Evolutionary conservation across 1,140 invertebrate genomes (phyloP), one percentile per base, ranked within the genome.

Genomic region (Orchestia grillus): DNA sequence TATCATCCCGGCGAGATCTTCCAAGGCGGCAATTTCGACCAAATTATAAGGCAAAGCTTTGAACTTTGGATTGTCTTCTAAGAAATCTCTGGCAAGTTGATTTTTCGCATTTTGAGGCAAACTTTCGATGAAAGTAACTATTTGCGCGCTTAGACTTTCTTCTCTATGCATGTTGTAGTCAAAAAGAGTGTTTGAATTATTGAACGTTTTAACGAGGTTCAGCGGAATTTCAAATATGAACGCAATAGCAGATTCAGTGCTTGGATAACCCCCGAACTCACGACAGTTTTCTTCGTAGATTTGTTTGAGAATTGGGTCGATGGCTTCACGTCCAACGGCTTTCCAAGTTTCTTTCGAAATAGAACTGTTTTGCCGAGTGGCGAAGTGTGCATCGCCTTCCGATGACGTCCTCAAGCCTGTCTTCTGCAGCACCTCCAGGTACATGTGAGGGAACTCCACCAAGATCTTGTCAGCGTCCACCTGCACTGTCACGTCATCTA

Each of bases 381-480:
- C 6, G 88, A 90, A 90, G 88, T 90, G 88, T 11, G 88, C 3
- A 36, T 90, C 88, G 4, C 42, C 88, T 28, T 90, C 88, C n/a
- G 88, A 42, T 11, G 88, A 90, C 28, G 44, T 44, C 40, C 47
- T 94, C 23, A 94, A 94, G 44, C 92, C 92, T 6, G 47, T n/a
- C 15, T 94, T 45, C 40, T 94, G 92, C 28, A 94, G 44, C 36
- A 45, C 92, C 3, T 94, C 44, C 19, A 45, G 4, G 44, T 94
- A 94, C 92, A 94, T 94, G 43, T 47, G 41, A 47, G 92, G 92
- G 40, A 94, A 94, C 36, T 94, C 44, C 19, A 47, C 92, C 92
- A 94, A 94, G 1, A 94, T 40, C 44, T 94, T 94, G 44, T 47
- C 92, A 6, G 44, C 92, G 40, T 94, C 92, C 36, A 47, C 36